phyloP scores from a whole-genome alignment of 1,140 invertebrate species.

The Drosophila malerkotliana region DNA sequence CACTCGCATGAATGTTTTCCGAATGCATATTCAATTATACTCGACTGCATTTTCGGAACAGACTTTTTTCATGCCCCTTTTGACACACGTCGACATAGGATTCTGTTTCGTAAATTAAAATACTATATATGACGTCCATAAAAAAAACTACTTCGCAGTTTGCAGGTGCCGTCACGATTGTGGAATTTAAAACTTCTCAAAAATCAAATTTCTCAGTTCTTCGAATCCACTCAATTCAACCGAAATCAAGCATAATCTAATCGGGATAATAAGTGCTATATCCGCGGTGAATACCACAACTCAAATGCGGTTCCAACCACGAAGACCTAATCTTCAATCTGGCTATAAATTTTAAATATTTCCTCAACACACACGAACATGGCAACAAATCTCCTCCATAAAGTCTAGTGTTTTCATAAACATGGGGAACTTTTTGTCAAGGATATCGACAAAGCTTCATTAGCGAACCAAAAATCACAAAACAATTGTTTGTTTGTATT shows the following conservation, averaged over 20 bases:
- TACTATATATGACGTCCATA: not conserved
- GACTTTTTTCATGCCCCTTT: slow-evolving; percentile 12
- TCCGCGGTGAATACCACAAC: not conserved
- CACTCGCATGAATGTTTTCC: slow-evolving; percentile 31
- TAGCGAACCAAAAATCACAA: slow-evolving; percentile 5
- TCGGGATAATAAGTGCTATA: slow-evolving; percentile 7
- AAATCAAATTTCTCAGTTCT: slow-evolving; percentile 7
- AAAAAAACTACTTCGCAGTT: not conserved
- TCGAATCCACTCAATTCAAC: slow-evolving; percentile 1
- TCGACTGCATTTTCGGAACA: slow-evolving; percentile 15
- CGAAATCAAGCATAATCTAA: slow-evolving; percentile 10
- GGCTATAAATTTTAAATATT: slow-evolving; percentile 1
- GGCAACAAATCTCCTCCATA: slow-evolving; percentile 6
- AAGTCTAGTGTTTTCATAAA: slow-evolving; percentile 14
- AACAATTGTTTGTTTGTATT: slow-evolving; percentile 30
- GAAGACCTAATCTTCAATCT: slow-evolving; percentile 11
- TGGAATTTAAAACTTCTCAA: not conserved
- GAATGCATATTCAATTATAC: slow-evolving; percentile 53
- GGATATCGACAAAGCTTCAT: slow-evolving; percentile 27
- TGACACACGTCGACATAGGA: slow-evolving; percentile 7
- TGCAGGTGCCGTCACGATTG: not conserved
- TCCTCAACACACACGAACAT: slow-evolving; percentile 5
- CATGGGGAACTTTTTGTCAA: slow-evolving; percentile 34
- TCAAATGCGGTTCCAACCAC: slow-evolving; percentile 11
- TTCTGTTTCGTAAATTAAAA: slow-evolving; percentile 9